Conservation (phyloP, 2,113 vertebrate species). For the Sinocyclocheilus rhinocerous region DNA sequence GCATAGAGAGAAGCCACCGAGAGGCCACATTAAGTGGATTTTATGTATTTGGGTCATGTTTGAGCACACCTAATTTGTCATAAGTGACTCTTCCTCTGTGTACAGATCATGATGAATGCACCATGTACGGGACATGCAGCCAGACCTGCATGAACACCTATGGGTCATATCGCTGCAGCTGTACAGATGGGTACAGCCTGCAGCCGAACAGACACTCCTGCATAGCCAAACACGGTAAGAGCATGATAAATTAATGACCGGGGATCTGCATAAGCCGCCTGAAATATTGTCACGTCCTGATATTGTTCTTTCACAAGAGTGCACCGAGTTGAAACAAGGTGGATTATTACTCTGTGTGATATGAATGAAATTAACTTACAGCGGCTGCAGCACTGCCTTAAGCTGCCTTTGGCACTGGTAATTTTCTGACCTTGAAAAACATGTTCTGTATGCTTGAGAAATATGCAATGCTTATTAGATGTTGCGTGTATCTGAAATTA, state of each 20-base stretch:
- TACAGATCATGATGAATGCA: constrained; percentile 94
- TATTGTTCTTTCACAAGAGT: constrained; percentile 36
- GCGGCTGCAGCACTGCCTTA: not conserved
- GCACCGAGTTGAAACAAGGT: constrained; percentile 14
- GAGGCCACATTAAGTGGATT: constrained; percentile 72
- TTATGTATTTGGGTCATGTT: constrained; percentile 81
- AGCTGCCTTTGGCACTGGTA: not conserved
- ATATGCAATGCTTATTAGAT: not conserved
- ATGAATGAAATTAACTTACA: constrained; percentile 22
- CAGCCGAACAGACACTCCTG: constrained; percentile 90
- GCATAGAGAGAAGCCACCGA: constrained; percentile 50
- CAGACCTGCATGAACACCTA: constrained; percentile 90
- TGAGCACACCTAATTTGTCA: constrained; percentile 78
- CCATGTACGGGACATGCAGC: constrained; percentile 88
- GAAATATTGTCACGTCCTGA: constrained; percentile 25
- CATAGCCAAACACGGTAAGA: constrained; percentile 92
- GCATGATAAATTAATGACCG: constrained; percentile 36
- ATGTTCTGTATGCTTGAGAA: not conserved
- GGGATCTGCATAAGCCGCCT: constrained; percentile 1
- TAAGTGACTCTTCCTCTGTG: constrained; percentile 72
- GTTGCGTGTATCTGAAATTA: not conserved
- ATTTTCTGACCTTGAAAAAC: constrained; percentile 27
- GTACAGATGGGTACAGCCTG: constrained; percentile 89
- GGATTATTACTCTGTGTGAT: constrained; percentile 36
- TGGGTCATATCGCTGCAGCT: constrained; percentile 91